phyloP scores from a whole-genome alignment of 2,797 vertebrate genomes.

The Mus caroli region DNA sequence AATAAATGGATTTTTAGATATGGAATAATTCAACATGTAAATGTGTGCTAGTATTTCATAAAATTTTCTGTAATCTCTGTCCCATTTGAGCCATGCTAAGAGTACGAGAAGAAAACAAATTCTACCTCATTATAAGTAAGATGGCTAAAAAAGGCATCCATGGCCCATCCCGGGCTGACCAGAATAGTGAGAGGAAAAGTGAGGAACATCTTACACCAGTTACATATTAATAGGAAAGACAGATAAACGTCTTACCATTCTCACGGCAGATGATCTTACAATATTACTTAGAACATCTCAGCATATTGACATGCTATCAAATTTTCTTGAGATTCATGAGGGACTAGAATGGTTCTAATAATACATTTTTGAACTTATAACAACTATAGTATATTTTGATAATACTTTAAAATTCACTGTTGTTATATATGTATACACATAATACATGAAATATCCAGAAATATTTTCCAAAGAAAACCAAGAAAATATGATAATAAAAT shows the following conservation, averaged over 20 bases:
- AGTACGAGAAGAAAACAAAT: background rate
- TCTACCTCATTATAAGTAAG: background rate
- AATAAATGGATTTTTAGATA: background rate
- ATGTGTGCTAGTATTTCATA: background rate
- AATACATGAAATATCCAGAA: background rate
- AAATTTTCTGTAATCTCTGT: background rate
- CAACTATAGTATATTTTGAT: background rate
- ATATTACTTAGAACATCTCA: background rate
- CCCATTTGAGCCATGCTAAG: background rate
- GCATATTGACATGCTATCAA: background rate
- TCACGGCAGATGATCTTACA: no score
- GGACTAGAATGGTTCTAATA: no score
- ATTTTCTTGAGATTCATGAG: background rate
- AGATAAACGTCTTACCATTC: background rate
- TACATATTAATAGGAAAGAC: background rate
- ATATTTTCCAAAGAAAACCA: background rate
- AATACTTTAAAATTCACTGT: background rate
- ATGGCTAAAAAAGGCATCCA: background rate
- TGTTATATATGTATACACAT: background rate
- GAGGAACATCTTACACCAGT: background rate
- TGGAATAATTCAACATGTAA: background rate
- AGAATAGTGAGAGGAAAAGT: background rate
- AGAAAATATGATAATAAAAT: background rate
- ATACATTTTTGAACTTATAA: background rate
- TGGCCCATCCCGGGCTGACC: background rate